Conservation (phyloP, 53 echinoderm and acorn worm species). For the Crossaster papposus region DNA sequence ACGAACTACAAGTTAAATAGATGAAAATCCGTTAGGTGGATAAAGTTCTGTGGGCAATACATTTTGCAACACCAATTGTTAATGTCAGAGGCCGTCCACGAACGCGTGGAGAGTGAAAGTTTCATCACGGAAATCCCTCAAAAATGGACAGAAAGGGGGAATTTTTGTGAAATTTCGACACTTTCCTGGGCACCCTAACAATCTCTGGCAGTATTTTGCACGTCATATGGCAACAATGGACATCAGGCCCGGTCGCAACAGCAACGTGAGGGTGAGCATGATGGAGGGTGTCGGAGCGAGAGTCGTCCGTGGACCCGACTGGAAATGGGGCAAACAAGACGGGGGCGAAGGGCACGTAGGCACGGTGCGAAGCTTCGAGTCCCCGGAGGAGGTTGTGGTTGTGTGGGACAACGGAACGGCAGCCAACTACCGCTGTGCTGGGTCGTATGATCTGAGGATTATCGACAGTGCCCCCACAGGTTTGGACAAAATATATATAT, state of each 20-base stretch:
- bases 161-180: not conserved
- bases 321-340: slow-evolving; percentile 99
- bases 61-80: not conserved
- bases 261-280: slow-evolving; percentile 85
- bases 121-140: not conserved
- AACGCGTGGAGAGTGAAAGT: slow-evolving; percentile 11
- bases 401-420: slow-evolving; percentile 99
- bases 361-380: slow-evolving; percentile 96
- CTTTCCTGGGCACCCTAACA: not conserved
- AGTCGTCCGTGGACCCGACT: slow-evolving; percentile 96
- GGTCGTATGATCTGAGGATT: slow-evolving; percentile 94
- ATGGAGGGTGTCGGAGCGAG: slow-evolving; percentile 99
- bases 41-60: not conserved
- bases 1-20: not conserved
- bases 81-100: slow-evolving; percentile 6
- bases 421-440: slow-evolving; percentile 99
- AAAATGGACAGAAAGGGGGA: not conserved
- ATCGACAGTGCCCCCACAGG: slow-evolving; percentile 98
- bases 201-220: not conserved
- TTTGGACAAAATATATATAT: slow-evolving; percentile 19
- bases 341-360: slow-evolving; percentile 99
- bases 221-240: slow-evolving; percentile 50
- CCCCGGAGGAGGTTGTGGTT: slow-evolving; percentile 99
- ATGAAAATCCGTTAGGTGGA: not conserved
- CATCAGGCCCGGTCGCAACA: slow-evolving; percentile 67